phyloP scores from a whole-genome alignment of 2,888 invertebrate species.

The Odontocerum albicorne region DNA sequence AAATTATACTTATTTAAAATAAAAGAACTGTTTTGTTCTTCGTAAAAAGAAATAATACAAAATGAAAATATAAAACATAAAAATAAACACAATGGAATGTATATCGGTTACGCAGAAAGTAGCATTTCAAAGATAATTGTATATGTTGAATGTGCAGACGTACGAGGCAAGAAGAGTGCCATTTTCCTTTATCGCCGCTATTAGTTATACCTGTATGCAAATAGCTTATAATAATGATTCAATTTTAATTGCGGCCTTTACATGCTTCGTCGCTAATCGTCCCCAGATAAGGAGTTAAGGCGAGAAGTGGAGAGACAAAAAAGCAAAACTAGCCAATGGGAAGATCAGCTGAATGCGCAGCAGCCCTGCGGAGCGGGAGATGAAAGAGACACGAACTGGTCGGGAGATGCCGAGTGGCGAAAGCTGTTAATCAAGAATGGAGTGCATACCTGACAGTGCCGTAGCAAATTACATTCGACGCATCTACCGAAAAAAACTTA shows the following conservation, averaged over 20 bases:
- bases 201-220: slow-evolving; percentile 10
- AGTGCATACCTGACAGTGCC: not conserved
- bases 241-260: slow-evolving; percentile 7
- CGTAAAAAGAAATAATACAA: too few species aligned
- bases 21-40: too few species aligned
- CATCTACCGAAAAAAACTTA: too few species aligned
- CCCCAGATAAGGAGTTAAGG: slow-evolving; percentile 5
- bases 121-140: too few species aligned
- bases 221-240: slow-evolving; percentile 14
- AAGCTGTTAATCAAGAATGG: slow-evolving; percentile 10
- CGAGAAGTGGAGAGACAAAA: not conserved
- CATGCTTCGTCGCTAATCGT: slow-evolving; percentile 3
- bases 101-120: not conserved
- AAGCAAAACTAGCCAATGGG: not conserved
- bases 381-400: slow-evolving; percentile 19
- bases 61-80: not conserved
- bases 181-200: slow-evolving; percentile 1
- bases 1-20: too few species aligned
- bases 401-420: slow-evolving; percentile 8
- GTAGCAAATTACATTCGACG: too few species aligned
- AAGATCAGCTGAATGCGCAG: too few species aligned
- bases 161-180: too few species aligned
- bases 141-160: too few species aligned
- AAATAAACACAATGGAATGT: not conserved
- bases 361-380: slow-evolving; percentile 7